A percentile compares a stretch with the other conserved stretches of the same genome.
These are phyloP conservation scores for Lobophora halterata DNA, from an alignment of 2,888 invertebrate species.

Conservation along the genomic window DNA sequence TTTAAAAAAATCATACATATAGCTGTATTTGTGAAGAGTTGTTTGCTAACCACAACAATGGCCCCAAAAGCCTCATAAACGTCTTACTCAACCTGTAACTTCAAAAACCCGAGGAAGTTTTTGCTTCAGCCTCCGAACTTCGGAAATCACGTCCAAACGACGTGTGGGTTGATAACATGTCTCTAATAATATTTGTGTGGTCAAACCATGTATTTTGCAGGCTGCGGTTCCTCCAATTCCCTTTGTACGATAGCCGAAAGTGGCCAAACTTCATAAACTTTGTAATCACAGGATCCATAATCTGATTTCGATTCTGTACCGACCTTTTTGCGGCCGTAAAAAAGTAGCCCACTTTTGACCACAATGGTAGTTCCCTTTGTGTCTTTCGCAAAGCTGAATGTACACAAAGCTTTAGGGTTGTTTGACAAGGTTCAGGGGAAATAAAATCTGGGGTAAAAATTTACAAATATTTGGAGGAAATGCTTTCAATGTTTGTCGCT, in stretches of 20 bases:
- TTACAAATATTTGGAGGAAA: constrained; percentile 28
- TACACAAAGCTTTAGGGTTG: constrained; percentile 48
- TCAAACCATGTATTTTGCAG: constrained; percentile 36
- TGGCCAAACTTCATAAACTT: constrained; percentile 75
- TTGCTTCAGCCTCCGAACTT: too few species aligned
- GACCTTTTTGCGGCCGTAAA: constrained; percentile 66
- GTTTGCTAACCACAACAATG: not conserved
- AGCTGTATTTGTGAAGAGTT: too few species aligned
- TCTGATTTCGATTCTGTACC: constrained; percentile 70
- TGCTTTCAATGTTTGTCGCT: not conserved
- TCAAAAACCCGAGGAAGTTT: constrained; percentile 36
- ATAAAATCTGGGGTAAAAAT: constrained; percentile 39
- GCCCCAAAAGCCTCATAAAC: not conserved
- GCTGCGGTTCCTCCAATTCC: constrained; percentile 47
- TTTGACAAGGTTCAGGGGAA: constrained; percentile 41
- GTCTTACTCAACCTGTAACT: constrained; percentile 22
- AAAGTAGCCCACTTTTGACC: constrained; percentile 57
- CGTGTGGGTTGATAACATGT: constrained; percentile 47
- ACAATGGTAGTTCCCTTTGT: constrained; percentile 47
- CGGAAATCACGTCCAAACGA: constrained; percentile 58
- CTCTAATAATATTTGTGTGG: constrained; percentile 54
- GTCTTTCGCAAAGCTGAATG: constrained; percentile 44
- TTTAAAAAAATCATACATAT: too few species aligned
- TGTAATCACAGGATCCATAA: constrained; percentile 65
- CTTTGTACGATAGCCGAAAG: constrained; percentile 50